These are phyloP conservation scores for Maconellicoccus hirsutus DNA, from an alignment of 1,140 invertebrate genomes.

Conservation along the genomic window DNA sequence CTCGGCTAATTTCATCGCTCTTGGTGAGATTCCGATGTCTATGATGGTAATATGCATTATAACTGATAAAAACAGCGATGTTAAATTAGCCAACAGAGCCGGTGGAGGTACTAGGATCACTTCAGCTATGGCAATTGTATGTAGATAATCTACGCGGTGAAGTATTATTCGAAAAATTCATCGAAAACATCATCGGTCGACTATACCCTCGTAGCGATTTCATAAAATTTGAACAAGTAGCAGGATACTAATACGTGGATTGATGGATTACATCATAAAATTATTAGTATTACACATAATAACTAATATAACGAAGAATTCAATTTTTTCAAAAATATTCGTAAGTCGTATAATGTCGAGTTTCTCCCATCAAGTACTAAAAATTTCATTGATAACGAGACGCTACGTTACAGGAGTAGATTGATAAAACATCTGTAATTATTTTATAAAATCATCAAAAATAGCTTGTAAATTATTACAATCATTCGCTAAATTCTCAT, in stretches of 20 bases:
- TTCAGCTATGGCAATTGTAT: conserved; percentile 59
- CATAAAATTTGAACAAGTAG: neutral
- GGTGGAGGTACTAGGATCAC: conserved; percentile 86
- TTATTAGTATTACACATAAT: no score
- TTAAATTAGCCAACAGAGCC: conserved; percentile 61
- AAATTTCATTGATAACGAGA: no score
- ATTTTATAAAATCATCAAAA: no score
- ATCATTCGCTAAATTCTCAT: no score
- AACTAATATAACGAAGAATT: no score
- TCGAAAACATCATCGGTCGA: neutral
- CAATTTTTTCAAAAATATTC: no score
- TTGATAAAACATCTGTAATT: no score
- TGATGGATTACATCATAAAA: no score
- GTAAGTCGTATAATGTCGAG: no score
- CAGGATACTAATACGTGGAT: neutral
- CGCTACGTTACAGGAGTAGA: no score
- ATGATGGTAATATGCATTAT: conserved; percentile 78
- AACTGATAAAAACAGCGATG: conserved; percentile 60
- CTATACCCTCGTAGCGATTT: neutral
- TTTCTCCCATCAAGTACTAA: no score
- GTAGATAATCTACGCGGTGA: conserved; percentile 29
- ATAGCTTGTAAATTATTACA: no score
- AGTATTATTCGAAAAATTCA: neutral
- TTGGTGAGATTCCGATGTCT: conserved; percentile 73
- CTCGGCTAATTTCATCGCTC: conserved; percentile 62